Base-by-base conservation (phyloP, 2,888 invertebrate species). In the Pterostichus niger region DNA sequence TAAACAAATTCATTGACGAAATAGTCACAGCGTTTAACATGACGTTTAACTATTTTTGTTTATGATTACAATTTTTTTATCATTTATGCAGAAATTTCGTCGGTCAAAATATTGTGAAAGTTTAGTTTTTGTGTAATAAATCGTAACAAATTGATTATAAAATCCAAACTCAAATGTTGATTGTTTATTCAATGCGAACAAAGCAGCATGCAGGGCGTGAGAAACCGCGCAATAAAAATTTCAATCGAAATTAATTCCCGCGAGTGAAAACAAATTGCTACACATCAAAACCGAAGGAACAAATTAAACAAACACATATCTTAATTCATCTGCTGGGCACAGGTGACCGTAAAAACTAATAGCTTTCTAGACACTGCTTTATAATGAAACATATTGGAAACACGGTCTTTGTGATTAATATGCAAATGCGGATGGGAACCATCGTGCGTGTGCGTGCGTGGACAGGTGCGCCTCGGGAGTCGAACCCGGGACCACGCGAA, bases 331-430 rank as follows among this genome's bases (percentile, higher is more conserved):
- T 35, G 15, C 33, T 6, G 40, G 61, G 15, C 82, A 75, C 82
- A 82, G 82, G 82, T 82, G 82, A 59, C 80, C 13, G 46, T 82
- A 61, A 75, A 82, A 75, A 75, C 75, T 82, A 82, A 82, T 82
- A 59, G 82, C 75, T 75, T 82, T 82, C 49, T 75, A 75, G 82
- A 82, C 82, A 82, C 82, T 82, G 82, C 61, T 82, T 82, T 82
- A 86, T 86, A 86, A 85, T 85, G 80, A 83, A 85, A 85, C 86
- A 85, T 86, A 86, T 86, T 86, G 82, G 84, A 83, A 84, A 86
- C 87, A 86, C 84, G 86, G 85, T 85, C 86, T 86, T 86, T 84
- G 85, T 86, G 87, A 87, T 87, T 87, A 87, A 86, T 86, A 86
- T 86, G 86, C 85, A 86, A 86, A 86, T 86, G 85, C 78, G 81